Base-by-base conservation (phyloP, 2,113 vertebrate genomes). In the Podarcis muralis region DNA sequence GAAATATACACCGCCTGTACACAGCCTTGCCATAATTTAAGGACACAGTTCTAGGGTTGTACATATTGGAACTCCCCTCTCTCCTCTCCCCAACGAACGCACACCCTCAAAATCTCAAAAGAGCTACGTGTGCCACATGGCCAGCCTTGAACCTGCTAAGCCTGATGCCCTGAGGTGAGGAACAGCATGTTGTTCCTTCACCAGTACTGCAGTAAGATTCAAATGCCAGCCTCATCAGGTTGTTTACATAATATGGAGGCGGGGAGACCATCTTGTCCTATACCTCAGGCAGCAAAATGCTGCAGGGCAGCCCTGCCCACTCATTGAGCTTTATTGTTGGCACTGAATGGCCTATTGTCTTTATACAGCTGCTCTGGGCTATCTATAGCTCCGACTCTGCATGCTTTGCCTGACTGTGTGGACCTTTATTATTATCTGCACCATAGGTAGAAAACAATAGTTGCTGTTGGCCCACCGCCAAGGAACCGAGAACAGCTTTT, bases 361-460 rank as follows among this genome's bases (percentile, higher is more conserved):
- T 88, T 78, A 89, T 90, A 92, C 74, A 65, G 88, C 84, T 90
- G 87, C 88, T 93, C 87, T 78, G 89, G 80, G 80, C 32, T 84
- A 1, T 78, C 69, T 62, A 25, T 86, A 88, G n/a, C 9, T 94
- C 83, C 91, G 93, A 62, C 85, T 91, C 92, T 35, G 88, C 92
- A 84, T 87, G 83, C 89, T 92, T 40, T 92, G 91, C 93, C 93
- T 27, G 65, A 95, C 92, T 94, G 85, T 93, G 90, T 87, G 84
- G 93, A 96, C 94, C 92, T 95, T 93, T 88, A 92, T 92, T 95
- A 93, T 96, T 90, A 92, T 88, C 94, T 88, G 84, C 93, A 57
- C 88, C 0, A 25, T 57, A 92, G 95, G 93, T 88, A 43, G 88
- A 84, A 92, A 94, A 93, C 81, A 91, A 90, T 89, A 93, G 92